Percentiles rank a stretch among this genome's conserved stretches.
Evolutionary conservation across 2,113 vertebrate species (phyloP).

Genomic region (Pygoscelis antarcticus): DNA sequence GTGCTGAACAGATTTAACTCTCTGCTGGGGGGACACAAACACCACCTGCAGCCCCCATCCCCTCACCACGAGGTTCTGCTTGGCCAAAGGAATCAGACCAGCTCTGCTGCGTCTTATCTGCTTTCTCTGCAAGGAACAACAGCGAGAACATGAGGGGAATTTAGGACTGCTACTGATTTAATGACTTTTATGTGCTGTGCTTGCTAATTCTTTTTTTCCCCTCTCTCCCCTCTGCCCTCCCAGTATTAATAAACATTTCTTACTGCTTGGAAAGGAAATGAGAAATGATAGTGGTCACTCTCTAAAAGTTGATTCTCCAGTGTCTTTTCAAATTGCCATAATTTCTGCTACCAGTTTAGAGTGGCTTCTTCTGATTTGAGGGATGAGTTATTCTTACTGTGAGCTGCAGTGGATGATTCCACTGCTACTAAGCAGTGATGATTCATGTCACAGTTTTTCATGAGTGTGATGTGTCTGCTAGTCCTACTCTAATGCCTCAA

Average conservation of each 20-base stretch:
- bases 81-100: neutral
- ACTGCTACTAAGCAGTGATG: neutral
- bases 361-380: neutral
- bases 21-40: fast-evolving
- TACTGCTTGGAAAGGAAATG: neutral
- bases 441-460: neutral
- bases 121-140: neutral
- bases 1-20: neutral
- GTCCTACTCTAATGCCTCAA: neutral
- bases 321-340: neutral
- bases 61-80: neutral
- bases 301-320: neutral
- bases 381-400: neutral
- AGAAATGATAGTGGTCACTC: neutral
- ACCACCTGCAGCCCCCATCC: neutral
- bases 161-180: neutral
- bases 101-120: neutral
- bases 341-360: neutral
- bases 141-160: neutral
- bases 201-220: neutral
- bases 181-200: neutral
- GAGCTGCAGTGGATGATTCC: neutral
- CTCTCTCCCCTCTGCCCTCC: no score
- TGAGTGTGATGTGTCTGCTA: neutral
- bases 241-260: neutral